Conservation (phyloP, 1,140 invertebrate species). For the Nasonia giraulti region DNA sequence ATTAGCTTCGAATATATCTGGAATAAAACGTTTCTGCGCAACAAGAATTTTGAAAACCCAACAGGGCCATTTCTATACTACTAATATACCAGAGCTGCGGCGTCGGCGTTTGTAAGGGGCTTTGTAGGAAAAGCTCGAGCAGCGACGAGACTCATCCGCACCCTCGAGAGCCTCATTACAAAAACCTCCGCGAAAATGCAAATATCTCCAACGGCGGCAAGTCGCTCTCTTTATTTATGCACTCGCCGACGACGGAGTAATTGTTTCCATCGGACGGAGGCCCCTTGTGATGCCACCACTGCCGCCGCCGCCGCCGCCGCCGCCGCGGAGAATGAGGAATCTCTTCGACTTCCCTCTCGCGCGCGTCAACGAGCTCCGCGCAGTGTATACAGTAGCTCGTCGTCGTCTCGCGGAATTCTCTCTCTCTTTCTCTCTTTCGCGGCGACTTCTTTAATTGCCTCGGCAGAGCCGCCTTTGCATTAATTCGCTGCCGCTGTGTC, state of each 20-base stretch:
- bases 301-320: slow-evolving; percentile 54
- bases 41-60: too few relatives aligned
- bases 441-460: slow-evolving; percentile 45
- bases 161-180: slow-evolving; percentile 35
- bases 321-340: slow-evolving; percentile 31
- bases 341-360: slow-evolving; percentile 20
- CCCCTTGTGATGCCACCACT: slow-evolving; percentile 54
- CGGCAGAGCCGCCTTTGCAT: background rate
- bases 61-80: too few relatives aligned
- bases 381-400: slow-evolving; percentile 25
- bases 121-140: too few relatives aligned
- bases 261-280: slow-evolving; percentile 57
- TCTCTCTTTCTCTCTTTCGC: slow-evolving; percentile 17
- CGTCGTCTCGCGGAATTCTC: slow-evolving; percentile 43
- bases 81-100: too few relatives aligned
- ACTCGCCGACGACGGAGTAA: slow-evolving; percentile 61
- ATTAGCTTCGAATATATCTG: too few relatives aligned
- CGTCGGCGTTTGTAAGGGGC: too few relatives aligned
- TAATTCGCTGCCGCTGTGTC: background rate
- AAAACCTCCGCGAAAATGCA: slow-evolving; percentile 51
- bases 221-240: slow-evolving; percentile 63
- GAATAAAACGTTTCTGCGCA: too few relatives aligned
- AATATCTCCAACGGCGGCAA: slow-evolving; percentile 41
- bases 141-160: too few relatives aligned
- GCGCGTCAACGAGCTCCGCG: slow-evolving; percentile 51